Evolutionary conservation across 2,113 vertebrate species (phyloP), one percentile per base, ranked within the genome.

Genomic region (Collichthys lucidus): DNA sequence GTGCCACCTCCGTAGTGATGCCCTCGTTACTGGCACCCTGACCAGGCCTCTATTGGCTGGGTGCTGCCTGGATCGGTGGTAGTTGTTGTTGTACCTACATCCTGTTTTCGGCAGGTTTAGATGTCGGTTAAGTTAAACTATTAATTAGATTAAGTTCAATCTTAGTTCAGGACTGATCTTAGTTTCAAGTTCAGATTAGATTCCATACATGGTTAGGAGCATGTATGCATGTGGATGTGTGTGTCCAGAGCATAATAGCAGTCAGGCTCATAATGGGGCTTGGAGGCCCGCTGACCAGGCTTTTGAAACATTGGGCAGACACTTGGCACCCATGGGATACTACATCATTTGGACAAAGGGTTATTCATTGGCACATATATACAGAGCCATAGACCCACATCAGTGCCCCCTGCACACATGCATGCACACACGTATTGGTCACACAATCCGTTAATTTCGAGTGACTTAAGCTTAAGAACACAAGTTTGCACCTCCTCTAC

Each of bases 261-360:
- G 68, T 70, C 59, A 70, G 79, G 69, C 70, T 70, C 49, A 79
- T 82, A 87, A 87, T 80, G 70, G 85, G 79, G 49, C 62, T 75
- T 3, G 35, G 83, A 78, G 82, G 85, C 83, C 87, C 80, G 83
- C 85, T 74, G 78, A 87, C 74, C 47, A 82, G 66, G 70, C 74
- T 76, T 88, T 84, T 70, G 20, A 82, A 86, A 76, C 79, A 61
- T 3, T 60, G 60, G 73, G 72, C 67, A 83, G 74, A 70, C 77
- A 80, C 75, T 88, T 92, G 89, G 89, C 91, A 92, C 81, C 86
- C 82, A 89, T n/a, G 12, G 87, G 77, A 75, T 78, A 89, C 87
- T 91, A 79, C 88, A 92, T 94, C 76, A 89, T 86, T 68, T 63
- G 66, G 71, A 93, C 84, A 89, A 94, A 91, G 82, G 52, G 62